Evolutionary conservation across 2,113 vertebrate genomes (phyloP).

Genomic region (Bothrops jararaca): DNA sequence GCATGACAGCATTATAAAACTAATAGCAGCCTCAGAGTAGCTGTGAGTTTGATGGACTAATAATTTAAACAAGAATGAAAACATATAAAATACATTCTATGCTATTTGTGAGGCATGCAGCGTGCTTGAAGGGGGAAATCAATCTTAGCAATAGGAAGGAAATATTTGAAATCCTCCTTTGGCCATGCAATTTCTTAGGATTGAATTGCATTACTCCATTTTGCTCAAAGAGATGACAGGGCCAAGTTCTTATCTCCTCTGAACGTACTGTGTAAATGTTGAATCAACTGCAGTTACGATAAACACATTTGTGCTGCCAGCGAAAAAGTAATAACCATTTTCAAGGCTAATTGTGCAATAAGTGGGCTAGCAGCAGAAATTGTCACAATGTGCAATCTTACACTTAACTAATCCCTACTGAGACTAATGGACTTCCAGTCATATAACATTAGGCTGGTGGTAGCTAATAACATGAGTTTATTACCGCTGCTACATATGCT

Average conservation of each 20-base stretch:
- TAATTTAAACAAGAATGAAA: constrained; percentile 26
- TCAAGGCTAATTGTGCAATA: neutral
- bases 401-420: neutral
- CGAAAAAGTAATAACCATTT: neutral
- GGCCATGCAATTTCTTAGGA: neutral
- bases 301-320: neutral
- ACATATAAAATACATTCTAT: neutral
- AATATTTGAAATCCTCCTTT: neutral
- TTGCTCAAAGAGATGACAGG: neutral
- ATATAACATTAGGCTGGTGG: neutral
- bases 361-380: neutral
- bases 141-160: neutral
- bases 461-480: neutral
- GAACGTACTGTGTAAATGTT: neutral
- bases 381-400: neutral
- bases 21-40: constrained; percentile 2
- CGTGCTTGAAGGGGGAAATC: neutral
- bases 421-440: neutral
- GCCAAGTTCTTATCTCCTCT: neutral
- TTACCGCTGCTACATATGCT: neutral
- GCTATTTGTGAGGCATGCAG: neutral
- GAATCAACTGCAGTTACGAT: constrained; percentile 10
- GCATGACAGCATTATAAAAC: neutral
- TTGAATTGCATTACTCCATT: neutral
- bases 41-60: constrained; percentile 7